These are phyloP conservation scores for Anguilla anguilla DNA, from an alignment of 2,797 vertebrate genomes.

Conservation along the genomic window DNA sequence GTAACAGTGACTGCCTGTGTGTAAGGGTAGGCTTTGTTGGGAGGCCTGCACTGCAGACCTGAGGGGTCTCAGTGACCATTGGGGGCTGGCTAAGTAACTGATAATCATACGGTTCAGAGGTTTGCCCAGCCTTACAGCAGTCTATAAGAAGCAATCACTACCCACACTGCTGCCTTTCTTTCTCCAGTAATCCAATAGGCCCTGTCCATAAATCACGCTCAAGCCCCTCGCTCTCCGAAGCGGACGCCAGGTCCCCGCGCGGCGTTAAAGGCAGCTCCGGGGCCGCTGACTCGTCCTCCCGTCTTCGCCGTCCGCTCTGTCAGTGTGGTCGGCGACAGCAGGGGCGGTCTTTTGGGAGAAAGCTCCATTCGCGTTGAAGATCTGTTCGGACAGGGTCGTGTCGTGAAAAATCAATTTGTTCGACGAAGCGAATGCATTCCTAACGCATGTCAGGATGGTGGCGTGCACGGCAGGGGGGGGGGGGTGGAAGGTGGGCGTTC, in stretches of 20 bases:
- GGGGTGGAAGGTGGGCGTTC: not conserved
- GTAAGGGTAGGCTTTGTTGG: not conserved
- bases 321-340: not conserved
- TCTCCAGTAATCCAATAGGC: not conserved
- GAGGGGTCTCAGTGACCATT: not conserved
- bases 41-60: not conserved
- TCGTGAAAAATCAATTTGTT: constrained; percentile 2
- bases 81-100: not conserved
- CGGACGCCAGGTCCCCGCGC: not conserved
- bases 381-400: not conserved
- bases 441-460: not conserved
- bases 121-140: not conserved
- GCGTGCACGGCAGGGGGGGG: not conserved
- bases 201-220: constrained; percentile 14
- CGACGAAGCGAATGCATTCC: not conserved
- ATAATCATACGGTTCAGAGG: not conserved
- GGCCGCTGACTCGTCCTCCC: not conserved
- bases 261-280: not conserved
- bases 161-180: not conserved
- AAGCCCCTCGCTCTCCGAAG: not conserved
- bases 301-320: not conserved
- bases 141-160: constrained; percentile 1
- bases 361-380: not conserved
- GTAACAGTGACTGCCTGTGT: not conserved
- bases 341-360: not conserved